A percentile compares a stretch with the other conserved stretches of the same genome.
These are phyloP conservation scores for Heliconius ethilla DNA, from an alignment of 2,888 invertebrate genomes.

Conservation along the genomic window DNA sequence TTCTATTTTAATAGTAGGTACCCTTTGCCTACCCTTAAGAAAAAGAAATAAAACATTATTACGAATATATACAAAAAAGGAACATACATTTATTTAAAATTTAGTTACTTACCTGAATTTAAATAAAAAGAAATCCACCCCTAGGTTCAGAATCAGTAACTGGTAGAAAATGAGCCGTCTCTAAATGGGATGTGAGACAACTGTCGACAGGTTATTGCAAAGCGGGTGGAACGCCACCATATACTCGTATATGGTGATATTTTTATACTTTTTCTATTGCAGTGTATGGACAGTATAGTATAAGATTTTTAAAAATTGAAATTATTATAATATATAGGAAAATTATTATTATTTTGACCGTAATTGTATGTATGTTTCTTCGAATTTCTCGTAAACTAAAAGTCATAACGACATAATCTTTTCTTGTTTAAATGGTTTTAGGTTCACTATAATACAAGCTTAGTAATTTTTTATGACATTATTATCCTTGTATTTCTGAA, in stretches of 20 bases:
- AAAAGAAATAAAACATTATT: not conserved
- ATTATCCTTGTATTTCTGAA: too few species aligned
- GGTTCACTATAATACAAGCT: too few species aligned
- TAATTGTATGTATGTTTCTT: too few species aligned
- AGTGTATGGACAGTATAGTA: not conserved
- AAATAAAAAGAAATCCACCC: slow-evolving; percentile 22
- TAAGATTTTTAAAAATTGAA: not conserved
- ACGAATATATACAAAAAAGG: too few species aligned
- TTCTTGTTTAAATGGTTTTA: too few species aligned
- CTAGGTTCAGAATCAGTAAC: slow-evolving; percentile 47
- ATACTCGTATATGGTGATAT: slow-evolving; percentile 3
- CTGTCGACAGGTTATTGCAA: slow-evolving; percentile 41
- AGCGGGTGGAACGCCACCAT: slow-evolving; percentile 10
- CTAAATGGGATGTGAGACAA: slow-evolving; percentile 33
- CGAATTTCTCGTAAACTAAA: too few species aligned
- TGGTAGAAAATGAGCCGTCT: slow-evolving; percentile 53
- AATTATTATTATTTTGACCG: too few species aligned
- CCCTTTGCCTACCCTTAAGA: not conserved
- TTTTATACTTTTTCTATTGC: slow-evolving; percentile 17
- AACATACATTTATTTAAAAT: too few species aligned
- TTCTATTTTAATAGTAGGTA: not conserved
- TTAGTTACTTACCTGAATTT: not conserved
- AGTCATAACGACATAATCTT: too few species aligned
- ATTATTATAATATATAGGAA: not conserved
- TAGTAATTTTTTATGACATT: too few species aligned